Evolutionary conservation across 2,888 invertebrate genomes (phyloP), one percentile per base, ranked within the genome.

Genomic region (Tricholauxania praeusta): DNA sequence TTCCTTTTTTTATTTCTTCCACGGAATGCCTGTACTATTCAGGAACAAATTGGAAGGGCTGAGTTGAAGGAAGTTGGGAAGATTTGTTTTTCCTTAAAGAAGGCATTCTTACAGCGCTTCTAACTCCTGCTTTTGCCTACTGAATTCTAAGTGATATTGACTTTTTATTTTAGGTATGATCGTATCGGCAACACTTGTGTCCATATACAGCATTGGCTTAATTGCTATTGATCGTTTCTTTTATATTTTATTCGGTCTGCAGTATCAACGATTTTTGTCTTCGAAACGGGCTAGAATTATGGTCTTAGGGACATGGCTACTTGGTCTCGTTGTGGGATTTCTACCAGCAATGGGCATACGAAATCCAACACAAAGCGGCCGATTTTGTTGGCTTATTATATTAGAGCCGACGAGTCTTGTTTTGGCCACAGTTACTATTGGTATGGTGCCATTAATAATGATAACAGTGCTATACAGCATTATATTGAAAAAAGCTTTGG

Each of bases 161-260:
- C 69, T 10, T 55, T 65, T 49, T 57, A 71, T 82, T n/a, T 19
- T 83, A 92, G 92, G 91, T 69, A 87, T 91, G 88, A 88, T 91
- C 66, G 91, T 91, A n/a, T 90, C 91, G 72, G 90, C 91, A 53
- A 90, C 91, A 0, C 86, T 92, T 82, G 90, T 91, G 12, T 92
- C 92, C 0, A 90, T 92, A 74, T 91, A 91, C 82, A 91, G 90
- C 65, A 90, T 92, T 6, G 91, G 90, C 1, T 83, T 92, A 12
- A 91, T 92, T 47, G 92, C 91, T 3, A 85, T 91, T 0, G 92
- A 92, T 79, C 87, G 92, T 48, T 92, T 90, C 79, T 88, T 92
- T 60, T 92, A 91, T 81, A 92, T 92, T 62, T 83, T 91, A 1
- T 90, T 92, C 78, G 92, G 92, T 0, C 82, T 92, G 17, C 89